Percentiles rank a stretch among this genome's conserved stretches.
Conservation (phyloP, 2,113 vertebrate species). For the Regulus satrapa region DNA sequence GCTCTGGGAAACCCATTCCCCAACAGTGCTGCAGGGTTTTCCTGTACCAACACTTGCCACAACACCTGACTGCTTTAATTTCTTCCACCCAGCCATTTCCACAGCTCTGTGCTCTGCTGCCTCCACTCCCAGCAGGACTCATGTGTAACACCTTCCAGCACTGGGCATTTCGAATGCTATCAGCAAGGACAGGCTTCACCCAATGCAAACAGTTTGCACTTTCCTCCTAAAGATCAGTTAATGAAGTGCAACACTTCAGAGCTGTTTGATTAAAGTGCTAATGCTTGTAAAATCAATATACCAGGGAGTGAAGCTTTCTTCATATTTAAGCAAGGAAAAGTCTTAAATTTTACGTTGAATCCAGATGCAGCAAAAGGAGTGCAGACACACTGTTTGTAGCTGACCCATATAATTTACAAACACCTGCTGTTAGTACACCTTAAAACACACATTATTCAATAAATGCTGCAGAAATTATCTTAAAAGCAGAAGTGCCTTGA, state of each 20-base stretch:
- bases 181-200: background rate
- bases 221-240: background rate
- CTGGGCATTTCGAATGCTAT: background rate
- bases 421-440: background rate
- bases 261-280: constrained; percentile 36
- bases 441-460: background rate
- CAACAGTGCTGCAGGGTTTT: background rate
- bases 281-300: background rate
- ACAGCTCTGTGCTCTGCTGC: background rate
- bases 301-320: background rate
- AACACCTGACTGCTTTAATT: rapidly evolving
- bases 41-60: background rate
- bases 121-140: background rate
- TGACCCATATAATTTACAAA: background rate
- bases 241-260: constrained; percentile 37
- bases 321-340: background rate
- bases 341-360: background rate
- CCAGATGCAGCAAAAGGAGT: background rate
- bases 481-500: background rate
- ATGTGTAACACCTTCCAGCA: background rate
- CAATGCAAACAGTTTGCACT: background rate
- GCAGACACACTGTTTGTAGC: background rate
- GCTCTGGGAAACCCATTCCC: background rate
- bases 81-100: background rate
- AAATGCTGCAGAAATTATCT: background rate